phyloP scores from a whole-genome alignment of 2,797 vertebrate species.

The Platyrinchus mystaceus region DNA sequence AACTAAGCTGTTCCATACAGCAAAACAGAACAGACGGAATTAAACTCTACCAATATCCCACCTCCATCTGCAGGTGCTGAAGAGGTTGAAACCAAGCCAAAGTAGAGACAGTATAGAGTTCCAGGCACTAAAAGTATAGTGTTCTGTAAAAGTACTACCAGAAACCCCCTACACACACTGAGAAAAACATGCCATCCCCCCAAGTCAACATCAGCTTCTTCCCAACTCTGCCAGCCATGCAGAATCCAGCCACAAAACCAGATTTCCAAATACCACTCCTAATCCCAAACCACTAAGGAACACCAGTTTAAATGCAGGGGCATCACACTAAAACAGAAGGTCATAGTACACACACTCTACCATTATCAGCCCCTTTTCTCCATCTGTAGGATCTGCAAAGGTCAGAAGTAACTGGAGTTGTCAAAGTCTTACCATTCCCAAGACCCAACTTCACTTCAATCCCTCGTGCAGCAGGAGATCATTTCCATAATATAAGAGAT shows the following conservation, averaged over 20 bases:
- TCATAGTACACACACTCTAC: background rate
- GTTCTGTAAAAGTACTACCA: background rate
- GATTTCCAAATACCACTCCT: background rate
- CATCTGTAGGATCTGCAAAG: background rate
- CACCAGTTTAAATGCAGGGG: background rate
- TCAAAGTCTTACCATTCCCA: background rate
- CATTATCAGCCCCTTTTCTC: background rate
- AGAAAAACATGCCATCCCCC: background rate
- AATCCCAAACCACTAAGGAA: background rate
- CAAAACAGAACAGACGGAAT: background rate
- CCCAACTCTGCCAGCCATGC: accelerated
- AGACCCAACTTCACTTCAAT: background rate
- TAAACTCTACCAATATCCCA: background rate
- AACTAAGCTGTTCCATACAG: background rate
- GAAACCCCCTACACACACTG: background rate
- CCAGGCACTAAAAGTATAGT: background rate
- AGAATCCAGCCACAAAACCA: background rate
- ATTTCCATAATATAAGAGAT: background rate
- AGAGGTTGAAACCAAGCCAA: background rate
- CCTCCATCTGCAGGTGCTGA: background rate
- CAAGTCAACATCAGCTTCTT: background rate
- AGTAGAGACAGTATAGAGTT: background rate
- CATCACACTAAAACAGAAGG: background rate
- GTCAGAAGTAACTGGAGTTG: background rate
- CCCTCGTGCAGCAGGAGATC: background rate